Conservation (phyloP, 2,113 vertebrate species). For the Crypturellus undulatus region DNA sequence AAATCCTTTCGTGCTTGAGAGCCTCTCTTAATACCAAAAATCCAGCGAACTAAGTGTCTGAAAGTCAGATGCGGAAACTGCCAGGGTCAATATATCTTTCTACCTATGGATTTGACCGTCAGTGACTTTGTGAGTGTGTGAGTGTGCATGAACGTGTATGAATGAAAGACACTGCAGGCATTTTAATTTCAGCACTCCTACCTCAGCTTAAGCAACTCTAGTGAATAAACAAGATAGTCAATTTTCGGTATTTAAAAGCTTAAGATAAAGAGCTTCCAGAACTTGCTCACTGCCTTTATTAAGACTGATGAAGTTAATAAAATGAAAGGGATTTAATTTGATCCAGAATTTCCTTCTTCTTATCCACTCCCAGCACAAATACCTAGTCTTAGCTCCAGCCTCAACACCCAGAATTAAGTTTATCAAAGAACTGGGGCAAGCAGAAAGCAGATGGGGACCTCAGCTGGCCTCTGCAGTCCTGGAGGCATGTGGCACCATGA, state of each 20-base stretch:
- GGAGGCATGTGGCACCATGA: accelerated
- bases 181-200: neutral
- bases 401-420: neutral
- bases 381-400: neutral
- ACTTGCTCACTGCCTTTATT: neutral
- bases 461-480: neutral
- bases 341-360: neutral
- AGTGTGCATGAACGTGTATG: neutral
- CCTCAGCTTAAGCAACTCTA: neutral
- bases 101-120: neutral
- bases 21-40: neutral
- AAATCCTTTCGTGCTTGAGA: neutral
- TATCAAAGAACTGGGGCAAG: neutral
- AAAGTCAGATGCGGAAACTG: neutral
- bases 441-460: accelerated
- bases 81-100: neutral
- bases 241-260: neutral
- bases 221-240: neutral
- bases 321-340: neutral
- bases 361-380: neutral
- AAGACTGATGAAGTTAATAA: neutral
- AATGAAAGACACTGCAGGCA: neutral
- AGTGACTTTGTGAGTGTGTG: neutral
- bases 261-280: neutral
- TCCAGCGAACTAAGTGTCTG: neutral